Evolutionary conservation across 37 sponge, comb jelly and placozoan species (phyloP), one percentile per base, ranked within the genome.

Genomic region (Chondrosia reniformis): DNA sequence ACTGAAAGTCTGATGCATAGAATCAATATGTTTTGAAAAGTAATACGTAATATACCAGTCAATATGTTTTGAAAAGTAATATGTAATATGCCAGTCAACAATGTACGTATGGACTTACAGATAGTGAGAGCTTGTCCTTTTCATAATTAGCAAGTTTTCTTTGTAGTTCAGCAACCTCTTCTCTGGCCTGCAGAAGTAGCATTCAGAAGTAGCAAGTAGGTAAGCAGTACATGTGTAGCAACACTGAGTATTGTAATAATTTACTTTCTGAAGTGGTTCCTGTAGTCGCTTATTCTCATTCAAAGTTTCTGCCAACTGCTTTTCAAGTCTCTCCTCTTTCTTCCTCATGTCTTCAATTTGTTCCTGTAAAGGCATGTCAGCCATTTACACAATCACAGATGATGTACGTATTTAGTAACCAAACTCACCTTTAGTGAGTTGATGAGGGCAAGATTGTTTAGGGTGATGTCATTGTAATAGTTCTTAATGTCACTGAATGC

Each of bases 381-480:
- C 15, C 56, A 32, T 75, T 9, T 1, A 37, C 22, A 75, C 76
- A 75, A 13, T 24, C 77, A 13, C 59, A 71, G 0, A 39, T 2
- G 45, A 21, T 17, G 33, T 67, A 38, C 22, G n/a, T 56, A 55
- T 15, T 10, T 49, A 49, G 76, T 36, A 61, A 19, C 8, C 24
- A 56, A 54, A 45, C 81, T 30, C 76, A 94, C 98, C 83, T 98
- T 98, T 52, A 98, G 87, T 33, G 96, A 92, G 84, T 95, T 95
- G 75, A 98, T 98, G 67, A 98, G 93, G 33, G 96, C 91, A 7
- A 98, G 81, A 86, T 98, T 98, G 77, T 98, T 98, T 57, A 95
- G 94, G 10, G 99, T 98, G 79, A 98, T 98, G 79, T 98, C 99
- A 76, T 98, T 98, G 84, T 98, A 98, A 80, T 98, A 98, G 77